phyloP scores from a whole-genome alignment of 2,797 vertebrate genomes.

The Rhinella marina region DNA sequence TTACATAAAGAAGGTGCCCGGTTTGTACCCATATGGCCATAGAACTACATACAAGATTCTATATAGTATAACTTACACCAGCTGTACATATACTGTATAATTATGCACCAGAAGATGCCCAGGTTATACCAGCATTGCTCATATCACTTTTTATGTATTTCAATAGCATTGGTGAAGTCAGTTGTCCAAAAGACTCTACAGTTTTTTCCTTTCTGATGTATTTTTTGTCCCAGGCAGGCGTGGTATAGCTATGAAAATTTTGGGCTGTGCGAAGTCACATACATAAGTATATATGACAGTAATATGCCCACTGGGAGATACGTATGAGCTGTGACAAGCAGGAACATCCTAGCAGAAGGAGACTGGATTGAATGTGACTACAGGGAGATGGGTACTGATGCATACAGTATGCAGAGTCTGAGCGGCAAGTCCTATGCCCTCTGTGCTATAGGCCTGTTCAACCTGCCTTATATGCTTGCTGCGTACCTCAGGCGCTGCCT shows the following conservation, averaged over 20 bases:
- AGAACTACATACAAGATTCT: too few species aligned
- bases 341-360: slow-evolving; percentile 16
- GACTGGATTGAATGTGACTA: slow-evolving; percentile 52
- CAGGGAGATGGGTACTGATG: slow-evolving; percentile 43
- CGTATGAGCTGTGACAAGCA: slow-evolving; percentile 49
- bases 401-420: slow-evolving; percentile 39
- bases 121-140: background rate
- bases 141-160: background rate
- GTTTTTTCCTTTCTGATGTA: background rate
- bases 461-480: slow-evolving; percentile 38
- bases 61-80: too few species aligned
- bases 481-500: slow-evolving; percentile 28
- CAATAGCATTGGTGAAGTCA: background rate
- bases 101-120: too few species aligned
- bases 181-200: background rate
- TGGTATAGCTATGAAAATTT: slow-evolving; percentile 6
- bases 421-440: slow-evolving; percentile 33
- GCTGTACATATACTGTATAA: too few species aligned
- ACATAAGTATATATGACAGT: slow-evolving; percentile 45
- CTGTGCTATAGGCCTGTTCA: slow-evolving; percentile 18
- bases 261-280: background rate
- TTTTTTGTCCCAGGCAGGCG: background rate
- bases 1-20: too few species aligned
- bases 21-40: too few species aligned
- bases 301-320: slow-evolving; percentile 50